A percentile compares a stretch with the other conserved stretches of the same genome.
phyloP scores from a whole-genome alignment of 2,113 vertebrate species.

The Campylorhamphus procurvoides region DNA sequence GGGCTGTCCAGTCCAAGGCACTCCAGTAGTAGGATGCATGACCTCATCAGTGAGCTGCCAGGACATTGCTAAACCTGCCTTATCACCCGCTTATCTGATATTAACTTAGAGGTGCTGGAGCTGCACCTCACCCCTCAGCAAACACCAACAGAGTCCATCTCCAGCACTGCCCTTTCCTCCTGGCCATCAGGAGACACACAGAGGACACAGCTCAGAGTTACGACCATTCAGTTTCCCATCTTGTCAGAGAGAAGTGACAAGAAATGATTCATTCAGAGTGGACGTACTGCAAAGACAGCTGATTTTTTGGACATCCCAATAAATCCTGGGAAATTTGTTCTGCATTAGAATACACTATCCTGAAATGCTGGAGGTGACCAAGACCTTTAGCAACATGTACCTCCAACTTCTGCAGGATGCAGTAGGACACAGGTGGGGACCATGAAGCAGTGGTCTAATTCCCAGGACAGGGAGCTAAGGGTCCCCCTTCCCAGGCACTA shows the following conservation, averaged over 20 bases:
- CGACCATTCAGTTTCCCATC: neutral
- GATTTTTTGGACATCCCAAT: slow-evolving; percentile 39
- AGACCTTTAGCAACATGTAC: neutral
- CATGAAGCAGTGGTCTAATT: neutral
- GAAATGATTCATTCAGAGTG: slow-evolving; percentile 7
- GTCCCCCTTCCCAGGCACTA: neutral
- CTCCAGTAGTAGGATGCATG: neutral
- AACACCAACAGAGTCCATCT: neutral
- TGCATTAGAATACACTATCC: neutral
- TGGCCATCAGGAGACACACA: neutral
- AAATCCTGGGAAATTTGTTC: slow-evolving; percentile 36
- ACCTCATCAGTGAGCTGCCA: neutral
- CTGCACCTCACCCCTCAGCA: neutral
- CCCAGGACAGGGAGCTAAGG: neutral
- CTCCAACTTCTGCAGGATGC: neutral
- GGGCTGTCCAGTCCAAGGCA: neutral
- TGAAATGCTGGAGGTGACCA: neutral
- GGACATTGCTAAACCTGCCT: neutral
- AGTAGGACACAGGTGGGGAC: neutral
- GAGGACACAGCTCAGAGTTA: slow-evolving; percentile 7
- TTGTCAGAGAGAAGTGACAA: slow-evolving; percentile 11
- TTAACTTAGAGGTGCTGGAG: neutral
- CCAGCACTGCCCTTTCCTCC: neutral
- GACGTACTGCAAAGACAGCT: slow-evolving; percentile 21
- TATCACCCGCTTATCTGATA: neutral